A percentile compares a stretch with the other conserved stretches of the same genome.
These are phyloP conservation scores for Falco punctatus DNA, from an alignment of 2,113 vertebrate species.

Conservation along the genomic window DNA sequence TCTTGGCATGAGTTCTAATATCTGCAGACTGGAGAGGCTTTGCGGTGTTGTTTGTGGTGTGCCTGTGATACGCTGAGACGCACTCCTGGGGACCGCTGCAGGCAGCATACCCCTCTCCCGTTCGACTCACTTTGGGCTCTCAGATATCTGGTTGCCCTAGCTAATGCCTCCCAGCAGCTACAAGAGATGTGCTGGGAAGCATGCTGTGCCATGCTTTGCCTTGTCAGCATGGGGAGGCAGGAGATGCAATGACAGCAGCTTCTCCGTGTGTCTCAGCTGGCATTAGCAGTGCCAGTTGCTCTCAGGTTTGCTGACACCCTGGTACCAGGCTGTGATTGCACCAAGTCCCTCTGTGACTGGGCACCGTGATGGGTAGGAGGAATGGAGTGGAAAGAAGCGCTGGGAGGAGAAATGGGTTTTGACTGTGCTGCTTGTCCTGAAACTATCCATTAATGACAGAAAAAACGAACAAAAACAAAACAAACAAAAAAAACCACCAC, in stretches of 20 bases:
- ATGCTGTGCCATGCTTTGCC: not conserved
- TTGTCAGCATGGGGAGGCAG: fast-evolving
- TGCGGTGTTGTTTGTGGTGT: not conserved
- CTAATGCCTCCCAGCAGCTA: not conserved
- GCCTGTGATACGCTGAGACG: not conserved
- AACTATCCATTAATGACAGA: conserved; percentile 7
- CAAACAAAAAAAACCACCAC: not conserved
- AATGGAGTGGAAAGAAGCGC: not conserved
- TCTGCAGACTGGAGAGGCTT: not conserved
- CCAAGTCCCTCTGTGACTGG: not conserved
- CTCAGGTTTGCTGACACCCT: conserved; percentile 10
- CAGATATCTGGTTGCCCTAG: not conserved
- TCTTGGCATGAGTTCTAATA: not conserved
- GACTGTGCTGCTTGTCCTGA: conserved; percentile 7
- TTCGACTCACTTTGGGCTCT: not conserved
- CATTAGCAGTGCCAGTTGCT: not conserved
- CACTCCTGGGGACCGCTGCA: not conserved
- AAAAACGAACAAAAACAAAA: not conserved
- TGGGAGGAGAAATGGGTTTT: not conserved
- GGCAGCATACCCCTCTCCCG: not conserved
- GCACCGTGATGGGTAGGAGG: not conserved
- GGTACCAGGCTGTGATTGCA: not conserved
- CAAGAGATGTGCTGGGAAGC: not conserved
- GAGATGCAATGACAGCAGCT: not conserved
- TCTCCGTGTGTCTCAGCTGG: fast-evolving